These are phyloP conservation scores for Siderastrea radians DNA, from an alignment of 92 coral and sea anemone genomes.

Conservation along the genomic window DNA sequence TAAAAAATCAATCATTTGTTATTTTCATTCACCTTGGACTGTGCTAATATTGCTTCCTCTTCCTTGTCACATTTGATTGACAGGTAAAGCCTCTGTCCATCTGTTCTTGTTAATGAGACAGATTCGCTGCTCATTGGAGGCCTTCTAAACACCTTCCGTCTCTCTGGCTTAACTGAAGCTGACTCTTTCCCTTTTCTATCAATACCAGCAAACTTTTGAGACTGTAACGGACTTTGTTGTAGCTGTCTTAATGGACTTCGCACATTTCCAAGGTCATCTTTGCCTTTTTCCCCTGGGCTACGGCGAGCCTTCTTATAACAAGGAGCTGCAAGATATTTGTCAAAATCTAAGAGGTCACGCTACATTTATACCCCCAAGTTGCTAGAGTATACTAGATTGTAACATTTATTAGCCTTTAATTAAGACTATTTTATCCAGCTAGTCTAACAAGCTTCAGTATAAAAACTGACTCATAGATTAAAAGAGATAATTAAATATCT, in stretches of 20 bases:
- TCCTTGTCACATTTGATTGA: constrained; percentile 64
- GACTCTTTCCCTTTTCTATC: constrained; percentile 14
- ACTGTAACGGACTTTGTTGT: constrained; percentile 8
- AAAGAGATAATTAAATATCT: too few relatives aligned
- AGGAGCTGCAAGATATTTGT: constrained; percentile 50
- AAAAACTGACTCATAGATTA: too few relatives aligned
- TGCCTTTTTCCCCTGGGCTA: constrained; percentile 32
- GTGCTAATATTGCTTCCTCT: constrained; percentile 11
- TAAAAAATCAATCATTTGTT: background rate
- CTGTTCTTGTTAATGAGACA: constrained; percentile 81
- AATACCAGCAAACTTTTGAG: constrained; percentile 4
- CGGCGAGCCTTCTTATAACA: constrained; percentile 75
- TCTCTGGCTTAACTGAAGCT: constrained; percentile 23
- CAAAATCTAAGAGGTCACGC: background rate
- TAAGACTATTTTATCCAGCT: too few relatives aligned
- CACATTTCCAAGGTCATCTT: background rate
- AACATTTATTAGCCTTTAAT: too few relatives aligned
- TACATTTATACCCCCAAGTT: background rate
- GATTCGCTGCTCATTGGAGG: constrained; percentile 89
- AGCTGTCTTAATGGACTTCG: constrained; percentile 40
- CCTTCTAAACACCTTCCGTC: constrained; percentile 70
- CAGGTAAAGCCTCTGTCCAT: constrained; percentile 93
- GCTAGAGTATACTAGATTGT: too few relatives aligned
- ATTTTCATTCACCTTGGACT: background rate
- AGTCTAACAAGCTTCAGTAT: too few relatives aligned